Evolutionary conservation across 2,888 invertebrate species (phyloP).

Genomic region (Meteorus colon): DNA sequence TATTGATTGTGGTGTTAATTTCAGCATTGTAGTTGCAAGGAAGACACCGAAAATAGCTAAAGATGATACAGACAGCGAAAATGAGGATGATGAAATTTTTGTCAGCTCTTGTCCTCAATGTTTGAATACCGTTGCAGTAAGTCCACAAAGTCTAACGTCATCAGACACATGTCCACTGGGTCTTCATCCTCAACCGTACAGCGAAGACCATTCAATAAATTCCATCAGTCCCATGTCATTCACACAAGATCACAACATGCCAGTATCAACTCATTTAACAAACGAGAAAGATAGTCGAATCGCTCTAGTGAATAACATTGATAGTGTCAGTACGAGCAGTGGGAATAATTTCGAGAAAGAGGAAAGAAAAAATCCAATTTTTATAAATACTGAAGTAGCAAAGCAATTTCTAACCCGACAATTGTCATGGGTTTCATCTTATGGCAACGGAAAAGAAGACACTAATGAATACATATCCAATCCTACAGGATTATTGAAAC

Average conservation of each 20-base stretch:
- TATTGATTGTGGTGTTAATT: slow-evolving; percentile 84
- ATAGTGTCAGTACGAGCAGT: slow-evolving; percentile 48
- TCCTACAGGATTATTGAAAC: slow-evolving; percentile 76
- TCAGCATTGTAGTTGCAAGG: slow-evolving; percentile 83
- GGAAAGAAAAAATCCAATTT: slow-evolving; percentile 79
- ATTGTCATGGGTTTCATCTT: slow-evolving; percentile 81
- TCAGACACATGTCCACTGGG: slow-evolving; percentile 81
- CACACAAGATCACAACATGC: slow-evolving; percentile 74
- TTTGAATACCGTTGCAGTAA: slow-evolving; percentile 60
- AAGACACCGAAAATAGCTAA: slow-evolving; percentile 75
- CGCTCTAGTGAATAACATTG: slow-evolving; percentile 30
- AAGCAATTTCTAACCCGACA: slow-evolving; percentile 85
- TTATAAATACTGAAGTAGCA: slow-evolving; percentile 86
- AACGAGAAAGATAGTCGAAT: slow-evolving; percentile 39
- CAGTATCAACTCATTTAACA: slow-evolving; percentile 36
- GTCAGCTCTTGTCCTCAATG: slow-evolving; percentile 81
- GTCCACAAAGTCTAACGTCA: slow-evolving; percentile 74
- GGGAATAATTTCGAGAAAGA: slow-evolving; percentile 58
- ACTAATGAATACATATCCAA: slow-evolving; percentile 77
- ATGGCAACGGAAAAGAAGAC: slow-evolving; percentile 78
- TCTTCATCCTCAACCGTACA: slow-evolving; percentile 77
- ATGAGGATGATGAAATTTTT: slow-evolving; percentile 80
- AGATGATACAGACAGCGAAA: slow-evolving; percentile 75
- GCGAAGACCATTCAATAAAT: slow-evolving; percentile 76
- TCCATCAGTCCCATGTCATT: slow-evolving; percentile 75